Percentiles rank a stretch among this genome's conserved stretches.
Evolutionary conservation across 2,888 invertebrate genomes (phyloP).

Genomic region (Dolichomitus sp.): DNA sequence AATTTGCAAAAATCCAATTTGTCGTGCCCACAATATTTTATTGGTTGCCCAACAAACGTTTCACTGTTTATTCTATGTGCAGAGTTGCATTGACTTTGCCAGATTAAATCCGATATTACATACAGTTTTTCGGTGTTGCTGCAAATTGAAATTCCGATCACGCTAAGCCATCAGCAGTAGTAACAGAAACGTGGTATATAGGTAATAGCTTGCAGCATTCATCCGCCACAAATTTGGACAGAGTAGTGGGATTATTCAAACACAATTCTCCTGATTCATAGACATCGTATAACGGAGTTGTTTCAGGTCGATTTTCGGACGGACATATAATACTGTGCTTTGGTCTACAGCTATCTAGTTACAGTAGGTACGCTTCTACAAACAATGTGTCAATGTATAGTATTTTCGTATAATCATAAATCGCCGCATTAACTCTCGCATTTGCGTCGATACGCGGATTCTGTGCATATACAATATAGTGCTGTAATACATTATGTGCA

Average conservation of each 20-base stretch:
- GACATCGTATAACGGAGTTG: slow-evolving; percentile 47
- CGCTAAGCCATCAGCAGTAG: slow-evolving; percentile 35
- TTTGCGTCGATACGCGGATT: slow-evolving; percentile 7
- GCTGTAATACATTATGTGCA: background rate
- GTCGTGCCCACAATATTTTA: slow-evolving; percentile 24
- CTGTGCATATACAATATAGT: background rate
- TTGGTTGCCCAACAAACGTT: slow-evolving; percentile 12
- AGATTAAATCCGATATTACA: slow-evolving; percentile 50
- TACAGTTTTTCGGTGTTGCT: slow-evolving; percentile 46
- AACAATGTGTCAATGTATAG: slow-evolving; percentile 40
- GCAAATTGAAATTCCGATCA: slow-evolving; percentile 62
- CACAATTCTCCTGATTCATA: slow-evolving; percentile 59
- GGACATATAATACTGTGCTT: background rate
- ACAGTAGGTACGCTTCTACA: slow-evolving; percentile 1
- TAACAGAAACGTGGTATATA: slow-evolving; percentile 44
- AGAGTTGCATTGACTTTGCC: slow-evolving; percentile 35
- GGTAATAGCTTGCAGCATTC: slow-evolving; percentile 22
- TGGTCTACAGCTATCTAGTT: slow-evolving; percentile 24
- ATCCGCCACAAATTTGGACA: slow-evolving; percentile 55
- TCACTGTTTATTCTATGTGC: background rate
- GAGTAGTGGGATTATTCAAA: slow-evolving; percentile 59
- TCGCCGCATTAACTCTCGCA: slow-evolving; percentile 58
- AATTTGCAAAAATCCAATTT: slow-evolving; percentile 26
- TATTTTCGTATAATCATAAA: slow-evolving; percentile 60
- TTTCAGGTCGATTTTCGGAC: slow-evolving; percentile 37